These are phyloP conservation scores for Frankliniella fusca DNA, from an alignment of 2,888 invertebrate genomes.

Conservation along the genomic window DNA sequence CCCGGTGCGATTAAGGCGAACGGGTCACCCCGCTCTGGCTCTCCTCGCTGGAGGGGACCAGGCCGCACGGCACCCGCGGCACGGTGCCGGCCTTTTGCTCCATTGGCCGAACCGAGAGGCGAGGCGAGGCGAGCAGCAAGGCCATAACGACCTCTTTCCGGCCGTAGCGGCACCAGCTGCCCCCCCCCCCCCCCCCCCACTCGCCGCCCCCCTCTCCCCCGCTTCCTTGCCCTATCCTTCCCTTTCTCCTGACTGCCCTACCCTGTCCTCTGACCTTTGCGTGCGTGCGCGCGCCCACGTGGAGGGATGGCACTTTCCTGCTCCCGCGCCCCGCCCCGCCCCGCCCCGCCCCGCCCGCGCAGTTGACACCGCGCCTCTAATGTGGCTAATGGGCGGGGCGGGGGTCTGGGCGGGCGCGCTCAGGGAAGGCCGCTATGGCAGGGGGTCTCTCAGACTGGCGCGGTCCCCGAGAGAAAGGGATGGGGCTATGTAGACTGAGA, in stretches of 20 bases:
- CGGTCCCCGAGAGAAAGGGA: no score
- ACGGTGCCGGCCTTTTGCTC: no score
- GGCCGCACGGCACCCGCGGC: no score
- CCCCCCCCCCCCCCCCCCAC: neutral
- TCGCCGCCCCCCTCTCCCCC: neutral
- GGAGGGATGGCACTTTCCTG: neutral
- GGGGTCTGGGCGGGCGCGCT: no score
- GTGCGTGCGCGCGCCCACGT: neutral
- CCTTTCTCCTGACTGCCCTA: neutral
- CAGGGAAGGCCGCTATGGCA: no score
- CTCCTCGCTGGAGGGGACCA: no score
- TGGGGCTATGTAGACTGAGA: no score
- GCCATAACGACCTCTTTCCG: conserved; percentile 2
- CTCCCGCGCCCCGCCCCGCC: neutral
- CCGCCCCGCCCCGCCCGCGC: neutral
- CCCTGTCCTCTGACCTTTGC: neutral
- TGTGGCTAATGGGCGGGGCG: no score
- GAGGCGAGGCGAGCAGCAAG: neutral
- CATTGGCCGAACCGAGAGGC: no score
- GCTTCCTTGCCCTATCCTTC: neutral
- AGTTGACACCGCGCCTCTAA: neutral
- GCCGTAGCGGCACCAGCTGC: neutral
- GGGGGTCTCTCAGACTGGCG: no score
- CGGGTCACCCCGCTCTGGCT: no score
- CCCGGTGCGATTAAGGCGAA: no score